Base-by-base conservation (phyloP, 2,888 invertebrate genomes). In the Formica aserva region DNA sequence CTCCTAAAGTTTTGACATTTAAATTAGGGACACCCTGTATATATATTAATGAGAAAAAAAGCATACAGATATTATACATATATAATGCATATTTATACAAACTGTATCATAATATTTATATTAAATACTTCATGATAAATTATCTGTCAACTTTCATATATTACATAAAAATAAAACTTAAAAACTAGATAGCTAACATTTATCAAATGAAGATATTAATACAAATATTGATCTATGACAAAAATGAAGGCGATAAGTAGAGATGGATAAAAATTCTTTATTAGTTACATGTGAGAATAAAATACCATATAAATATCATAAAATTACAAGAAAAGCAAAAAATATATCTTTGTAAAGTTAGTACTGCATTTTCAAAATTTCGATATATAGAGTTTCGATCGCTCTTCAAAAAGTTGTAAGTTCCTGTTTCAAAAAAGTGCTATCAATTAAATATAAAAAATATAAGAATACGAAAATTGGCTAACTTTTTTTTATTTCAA, bases 301-400 rank as follows among this genome's bases (percentile, higher is more conserved):
- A 69, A 6, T 55, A 32, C 15, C 18, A 38, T 26, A 38, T 72
- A 38, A 72, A 55, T 52, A 41, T 26, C 15, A 66, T 41, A 26
- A 66, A 67, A 67, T 67, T 45, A 35, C 35, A 72, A 83, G 35
- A 13, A 48, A n/a, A 78, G 67, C 38, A 32, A 60, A 29, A 55
- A 66, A 13, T n/a, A 35, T 13, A 32, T 52, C 48, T 52, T 52
- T 18, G 48, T 52, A 52, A 52, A 52, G n/a, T 52, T 52, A 52
- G n/a, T n/a, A 52, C 8, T n/a, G n/a, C 8, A 52, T 52, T 52
- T 52, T 52, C n/a, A 52, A 52, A 52, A 52, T 52, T 52, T 52
- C n/a, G 8, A 8, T 52, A 52, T 52, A 48, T n/a, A 52, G 48
- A 52, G n/a, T 52, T n/a, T 8, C 48, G n/a, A 52, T 52, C n/a